Base-by-base conservation (phyloP, 2,888 invertebrate species). In the Bursaphelenchus okinawaensis region DNA sequence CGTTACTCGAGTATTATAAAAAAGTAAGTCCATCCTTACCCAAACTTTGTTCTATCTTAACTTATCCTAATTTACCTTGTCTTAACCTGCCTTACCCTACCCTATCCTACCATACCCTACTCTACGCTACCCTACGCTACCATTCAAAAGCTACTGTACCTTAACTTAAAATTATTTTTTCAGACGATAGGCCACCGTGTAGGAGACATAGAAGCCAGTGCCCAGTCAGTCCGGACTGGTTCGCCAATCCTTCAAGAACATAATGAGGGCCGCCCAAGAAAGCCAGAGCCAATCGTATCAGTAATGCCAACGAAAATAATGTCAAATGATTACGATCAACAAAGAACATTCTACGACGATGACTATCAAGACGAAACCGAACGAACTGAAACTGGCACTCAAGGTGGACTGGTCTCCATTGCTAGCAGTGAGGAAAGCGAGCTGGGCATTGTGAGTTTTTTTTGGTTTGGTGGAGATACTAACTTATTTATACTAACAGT, bases 341-440 rank as follows among this genome's bases (percentile, higher is more conserved):
- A n/a, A 12, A 40, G n/a, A 40, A 12, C 40, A 12, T 12, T 12
- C 3, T 40, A 16, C n/a, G 12, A 40, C n/a, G 40, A 40, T 40
- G 40, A 40, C 40, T 40, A 40, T 40, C n/a, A 16, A n/a, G 16
- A 12, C 16, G 40, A 40, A n/a, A n/a, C 12, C 6, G 40, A 40
- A 40, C 40, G 2, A 40, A 40, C 16, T n/a, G 40, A 40, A n/a
- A 40, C 40, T n/a, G 40, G 3, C 16, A 40, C 16, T n/a, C 40
- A n/a, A 40, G n/a, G n/a, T n/a, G 40, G 40, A 4, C 23, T 59
- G 29, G 60, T 59, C 28, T 59, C 60, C 16, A 40, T 59, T 22
- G 27, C 40, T 12, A 40, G 50, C 4, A 59, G 3, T 27, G 60
- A 59, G 28, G 50, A 31, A 23, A 63, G 52, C 52, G 40, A 28